A percentile compares a stretch with the other conserved stretches of the same genome.
Evolutionary conservation across 2,888 invertebrate species (phyloP).

Genomic region (Acleris emargana): DNA sequence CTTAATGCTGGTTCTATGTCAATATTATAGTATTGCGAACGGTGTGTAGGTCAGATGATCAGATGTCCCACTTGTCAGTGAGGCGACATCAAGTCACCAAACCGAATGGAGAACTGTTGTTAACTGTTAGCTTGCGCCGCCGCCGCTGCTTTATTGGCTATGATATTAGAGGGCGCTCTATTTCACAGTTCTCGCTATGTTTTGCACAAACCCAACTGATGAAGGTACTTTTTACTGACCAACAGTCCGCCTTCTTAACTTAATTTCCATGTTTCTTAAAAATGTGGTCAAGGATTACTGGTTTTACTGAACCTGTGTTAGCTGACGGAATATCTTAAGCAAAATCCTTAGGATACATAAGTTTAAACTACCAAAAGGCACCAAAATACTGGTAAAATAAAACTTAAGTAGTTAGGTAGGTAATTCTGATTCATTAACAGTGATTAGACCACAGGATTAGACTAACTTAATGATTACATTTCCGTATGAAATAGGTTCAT

Average conservation of each 20-base stretch:
- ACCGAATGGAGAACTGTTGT: slow-evolving; percentile 67
- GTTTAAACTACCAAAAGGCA: too few species aligned
- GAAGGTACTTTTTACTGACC: background rate
- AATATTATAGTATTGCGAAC: slow-evolving; percentile 35
- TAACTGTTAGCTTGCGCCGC: slow-evolving; percentile 69
- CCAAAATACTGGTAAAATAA: too few species aligned
- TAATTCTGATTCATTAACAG: too few species aligned
- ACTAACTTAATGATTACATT: too few species aligned
- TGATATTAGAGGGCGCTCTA: slow-evolving; percentile 47
- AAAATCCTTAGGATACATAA: background rate
- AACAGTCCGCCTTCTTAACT: background rate
- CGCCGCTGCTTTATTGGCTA: slow-evolving; percentile 57
- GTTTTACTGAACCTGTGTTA: background rate
- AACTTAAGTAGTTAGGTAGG: too few species aligned
- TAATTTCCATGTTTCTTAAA: slow-evolving; percentile 9
- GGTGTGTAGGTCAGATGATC: slow-evolving; percentile 73
- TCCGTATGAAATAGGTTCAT: too few species aligned
- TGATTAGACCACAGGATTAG: too few species aligned
- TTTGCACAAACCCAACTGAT: slow-evolving; percentile 13
- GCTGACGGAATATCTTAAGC: background rate
- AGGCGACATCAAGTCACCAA: slow-evolving; percentile 66
- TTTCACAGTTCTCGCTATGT: slow-evolving; percentile 37
- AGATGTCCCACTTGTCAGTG: slow-evolving; percentile 74
- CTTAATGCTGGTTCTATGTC: slow-evolving; percentile 16
- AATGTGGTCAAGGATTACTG: slow-evolving; percentile 32